These are phyloP conservation scores for Spizaetus ornatus DNA, from an alignment of 2,113 vertebrate species.

Conservation along the genomic window DNA sequence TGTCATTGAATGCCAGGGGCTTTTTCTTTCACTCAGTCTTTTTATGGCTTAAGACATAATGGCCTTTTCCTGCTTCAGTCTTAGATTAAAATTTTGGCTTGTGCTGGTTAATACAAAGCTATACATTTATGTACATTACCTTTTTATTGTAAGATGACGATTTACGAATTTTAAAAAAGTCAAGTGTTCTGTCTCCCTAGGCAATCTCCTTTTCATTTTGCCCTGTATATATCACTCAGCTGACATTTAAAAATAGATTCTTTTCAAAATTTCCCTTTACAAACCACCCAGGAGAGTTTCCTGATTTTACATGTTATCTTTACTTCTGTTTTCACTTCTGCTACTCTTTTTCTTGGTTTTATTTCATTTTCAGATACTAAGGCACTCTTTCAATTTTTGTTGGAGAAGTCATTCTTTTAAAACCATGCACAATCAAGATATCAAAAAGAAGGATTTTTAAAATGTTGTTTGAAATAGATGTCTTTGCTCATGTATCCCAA, in stretches of 20 bases:
- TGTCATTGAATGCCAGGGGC: not conserved
- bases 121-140: not conserved
- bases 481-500: accelerated
- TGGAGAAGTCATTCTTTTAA: not conserved
- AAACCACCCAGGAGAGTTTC: not conserved
- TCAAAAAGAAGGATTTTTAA: not conserved
- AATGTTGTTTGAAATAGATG: not conserved
- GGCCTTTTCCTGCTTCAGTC: not conserved
- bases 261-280: not conserved
- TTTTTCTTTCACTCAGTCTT: not conserved
- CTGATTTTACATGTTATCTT: not conserved
- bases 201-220: not conserved
- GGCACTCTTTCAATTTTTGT: not conserved
- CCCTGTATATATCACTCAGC: not conserved
- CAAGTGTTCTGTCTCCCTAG: not conserved
- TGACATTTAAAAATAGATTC: not conserved
- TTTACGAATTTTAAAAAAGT: not conserved
- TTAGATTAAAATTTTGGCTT: not conserved
- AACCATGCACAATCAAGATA: not conserved
- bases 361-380: not conserved
- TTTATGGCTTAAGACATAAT: not conserved
- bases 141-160: not conserved
- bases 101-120: not conserved
- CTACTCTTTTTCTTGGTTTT: not conserved
- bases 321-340: not conserved